Base-by-base conservation (phyloP, 2,113 vertebrate species). In the Sminthopsis crassicaudata region DNA sequence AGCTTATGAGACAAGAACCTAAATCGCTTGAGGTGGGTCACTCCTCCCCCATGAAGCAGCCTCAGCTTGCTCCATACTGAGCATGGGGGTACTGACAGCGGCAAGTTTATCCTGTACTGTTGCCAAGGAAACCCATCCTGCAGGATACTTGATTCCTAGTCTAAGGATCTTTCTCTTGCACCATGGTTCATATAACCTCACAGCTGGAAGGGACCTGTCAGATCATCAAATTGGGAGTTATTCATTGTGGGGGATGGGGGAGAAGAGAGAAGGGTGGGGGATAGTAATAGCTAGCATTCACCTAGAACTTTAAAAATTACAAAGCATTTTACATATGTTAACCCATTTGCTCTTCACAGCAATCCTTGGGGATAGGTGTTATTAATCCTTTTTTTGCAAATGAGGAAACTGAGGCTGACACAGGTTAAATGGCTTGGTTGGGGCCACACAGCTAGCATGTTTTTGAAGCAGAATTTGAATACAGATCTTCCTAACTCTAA, bases 1-100 rank as follows among this genome's bases (percentile, higher is more conserved):
- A 84, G 19, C n/a, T 84, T 84, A 42, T 2, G 67, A 84, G 16
- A 42, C 60, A 84, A 84, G 67, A 23, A 84, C 46, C 90, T 7
- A 51, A 48, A 90, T 30, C 8, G 48, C 25, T 52, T 36, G 46
- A 30, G 91, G 57, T 50, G 89, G 54, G 54, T 95, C 90, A 42
- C 16, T 88, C 51, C 52, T 92, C 91, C 91, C 90, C 60, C 27
- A 46, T 46, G 42, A 96, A 55, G 84, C 52, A 53, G 24, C 76
- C 84, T 60, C 54, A 51, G 93, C 91, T 27, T 94, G 57, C 48
- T 67, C 76, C 30, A 76, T 8, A 30, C 55, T 53, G 53, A 89
- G 55, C 57, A 55, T 8, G 52, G 55, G 30, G n/a, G 51, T 93
- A 90, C 53, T 93, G 91, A 93, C 16, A 96, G 84, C 84, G 90